Evolutionary conservation across 92 coral and sea anemone species (phyloP), one percentile per base, ranked within the genome.

Genomic region (Phenganax subtilis): DNA sequence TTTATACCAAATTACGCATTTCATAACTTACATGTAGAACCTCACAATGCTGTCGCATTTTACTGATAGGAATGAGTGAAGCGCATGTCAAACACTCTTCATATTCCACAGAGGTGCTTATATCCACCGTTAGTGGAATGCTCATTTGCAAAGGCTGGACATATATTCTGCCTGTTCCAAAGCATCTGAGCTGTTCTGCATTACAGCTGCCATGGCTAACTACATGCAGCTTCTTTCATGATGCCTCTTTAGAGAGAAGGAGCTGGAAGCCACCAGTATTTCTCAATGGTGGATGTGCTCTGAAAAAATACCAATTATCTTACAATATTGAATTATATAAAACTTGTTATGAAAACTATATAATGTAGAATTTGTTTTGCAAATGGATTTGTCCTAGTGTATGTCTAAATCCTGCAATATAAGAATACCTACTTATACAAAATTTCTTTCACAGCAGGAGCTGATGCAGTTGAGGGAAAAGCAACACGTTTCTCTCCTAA

Each of bases 211-310:
- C 75, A 31, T 70, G 75, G 75, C 75, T 70, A 8, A 70, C 75
- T 9, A 70, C 17, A 27, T 70, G n/a, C 16, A 70, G 75, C 12
- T 70, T 9, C 51, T 70, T 70, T 70, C 75, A 0, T 16, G 53
- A 70, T 10, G 75, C 14, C 55, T 73, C 77, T 73, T 14, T 52
- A 51, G 77, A 52, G 10, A 73, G 77, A 3, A 73, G 77, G 47
- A 73, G 17, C 77, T 73, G 77, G 12, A 73, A 73, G 12, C 77
- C 77, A 6, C 77, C 77, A 52, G 77, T 17, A 73, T 73, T 12
- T 53, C 54, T 55, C 12, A 51, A 73, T 9, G 10, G 17, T 14
- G 77, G 77, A 25, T 73, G 51, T 7, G 77, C 51, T 5, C 77
- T 73, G 62, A 54, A 73, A 73, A 7, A 53, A 0, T 73, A 53